Evolutionary conservation across 1,140 invertebrate species (phyloP).

Genomic region (Adelges cooleyi): DNA sequence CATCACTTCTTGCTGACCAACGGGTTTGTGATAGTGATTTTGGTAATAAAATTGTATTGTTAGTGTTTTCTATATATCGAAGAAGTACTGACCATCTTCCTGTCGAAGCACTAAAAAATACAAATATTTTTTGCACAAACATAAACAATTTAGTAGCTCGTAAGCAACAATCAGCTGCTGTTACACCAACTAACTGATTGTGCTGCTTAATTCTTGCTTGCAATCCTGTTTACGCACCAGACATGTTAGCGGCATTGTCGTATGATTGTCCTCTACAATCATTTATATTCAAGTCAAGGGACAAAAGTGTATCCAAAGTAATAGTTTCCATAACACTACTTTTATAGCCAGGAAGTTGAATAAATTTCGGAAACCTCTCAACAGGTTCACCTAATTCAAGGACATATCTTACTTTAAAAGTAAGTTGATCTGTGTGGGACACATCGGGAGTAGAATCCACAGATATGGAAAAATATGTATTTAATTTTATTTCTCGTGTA

Average conservation of each 20-base stretch:
- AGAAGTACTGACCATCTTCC: slow-evolving; percentile 31
- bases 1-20: slow-evolving; percentile 30
- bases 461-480: slow-evolving; percentile 38
- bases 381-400: slow-evolving; percentile 15
- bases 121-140: too few species aligned
- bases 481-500: slow-evolving; percentile 36
- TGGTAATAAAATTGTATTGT: slow-evolving; percentile 8
- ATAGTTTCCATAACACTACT: slow-evolving; percentile 12
- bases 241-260: slow-evolving; percentile 37
- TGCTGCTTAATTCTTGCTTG: slow-evolving; percentile 32
- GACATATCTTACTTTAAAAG: slow-evolving; percentile 36
- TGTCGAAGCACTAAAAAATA: slow-evolving; percentile 34
- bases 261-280: slow-evolving; percentile 36
- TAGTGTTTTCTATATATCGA: slow-evolving; percentile 2
- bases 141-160: slow-evolving; percentile 31
- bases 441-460: slow-evolving; percentile 39
- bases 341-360: slow-evolving; percentile 24
- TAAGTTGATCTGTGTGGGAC: slow-evolving; percentile 37
- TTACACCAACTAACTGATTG: slow-evolving; percentile 33
- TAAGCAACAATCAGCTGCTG: slow-evolving; percentile 35
- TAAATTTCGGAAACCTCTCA: slow-evolving; percentile 28
- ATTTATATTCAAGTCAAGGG: slow-evolving; percentile 32
- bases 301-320: slow-evolving; percentile 27
- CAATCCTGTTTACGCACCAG: slow-evolving; percentile 34
- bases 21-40: slow-evolving; percentile 30